Conservation (phyloP, 2,888 invertebrate species). For the Tenthredo scrophulariae region DNA sequence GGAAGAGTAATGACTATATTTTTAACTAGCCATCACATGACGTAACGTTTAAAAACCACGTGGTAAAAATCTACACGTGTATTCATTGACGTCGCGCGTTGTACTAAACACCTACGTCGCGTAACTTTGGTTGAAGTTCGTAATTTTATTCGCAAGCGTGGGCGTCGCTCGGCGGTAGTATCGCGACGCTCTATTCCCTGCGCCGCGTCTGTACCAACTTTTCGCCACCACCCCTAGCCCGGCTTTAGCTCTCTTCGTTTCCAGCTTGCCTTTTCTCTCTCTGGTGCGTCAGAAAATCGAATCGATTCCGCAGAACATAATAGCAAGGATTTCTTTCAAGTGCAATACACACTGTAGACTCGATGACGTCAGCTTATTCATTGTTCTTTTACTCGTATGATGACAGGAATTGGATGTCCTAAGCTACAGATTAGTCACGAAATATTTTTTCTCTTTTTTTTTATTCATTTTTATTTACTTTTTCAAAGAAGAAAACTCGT, state of each 20-base stretch:
- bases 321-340: constrained; percentile 28
- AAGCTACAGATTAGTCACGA: background rate
- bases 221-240: background rate
- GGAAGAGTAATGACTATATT: too few species aligned
- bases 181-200: background rate
- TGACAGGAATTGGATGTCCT: background rate
- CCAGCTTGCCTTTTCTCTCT: background rate
- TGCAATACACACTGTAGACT: constrained; percentile 14
- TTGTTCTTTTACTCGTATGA: background rate
- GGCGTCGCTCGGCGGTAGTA: background rate
- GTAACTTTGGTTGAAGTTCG: background rate
- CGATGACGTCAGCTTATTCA: constrained; percentile 26
- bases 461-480: background rate
- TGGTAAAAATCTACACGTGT: constrained; percentile 23
- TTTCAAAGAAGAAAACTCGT: background rate
- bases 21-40: background rate
- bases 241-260: background rate
- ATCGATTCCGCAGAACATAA: constrained; percentile 30
- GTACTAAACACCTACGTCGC: constrained; percentile 62
- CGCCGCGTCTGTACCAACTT: constrained; percentile 4
- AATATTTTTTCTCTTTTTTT: background rate
- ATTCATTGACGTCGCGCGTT: constrained; percentile 64
- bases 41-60: constrained; percentile 35
- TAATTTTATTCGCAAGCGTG: constrained; percentile 14
- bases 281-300: constrained; percentile 25